phyloP scores from a whole-genome alignment of 2,113 vertebrate genomes.

The Rhinogobius similis region DNA sequence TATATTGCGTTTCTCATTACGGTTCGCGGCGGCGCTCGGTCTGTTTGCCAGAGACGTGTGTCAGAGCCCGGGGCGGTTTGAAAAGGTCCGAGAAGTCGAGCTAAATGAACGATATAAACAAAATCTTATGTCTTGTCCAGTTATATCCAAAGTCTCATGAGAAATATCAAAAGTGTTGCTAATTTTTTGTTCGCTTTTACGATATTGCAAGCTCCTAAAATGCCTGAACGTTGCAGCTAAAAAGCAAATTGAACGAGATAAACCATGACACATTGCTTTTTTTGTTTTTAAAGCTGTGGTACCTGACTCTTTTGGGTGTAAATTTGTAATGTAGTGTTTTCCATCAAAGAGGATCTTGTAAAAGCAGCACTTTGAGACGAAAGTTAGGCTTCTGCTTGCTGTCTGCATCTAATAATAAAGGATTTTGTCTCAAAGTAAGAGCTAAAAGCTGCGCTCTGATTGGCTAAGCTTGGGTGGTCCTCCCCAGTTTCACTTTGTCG shows the following conservation, averaged over 20 bases:
- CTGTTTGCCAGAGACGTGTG: constrained; percentile 45
- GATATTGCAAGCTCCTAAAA: not conserved
- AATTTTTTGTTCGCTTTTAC: not conserved
- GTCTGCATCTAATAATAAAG: too few relatives aligned
- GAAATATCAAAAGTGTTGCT: not conserved
- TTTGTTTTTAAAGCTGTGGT: too few relatives aligned
- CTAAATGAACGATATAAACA: not conserved
- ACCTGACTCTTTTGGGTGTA: too few relatives aligned
- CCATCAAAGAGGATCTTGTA: too few relatives aligned
- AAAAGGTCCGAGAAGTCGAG: not conserved
- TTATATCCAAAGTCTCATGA: not conserved
- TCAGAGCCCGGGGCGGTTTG: constrained; percentile 42
- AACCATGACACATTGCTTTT: too few relatives aligned
- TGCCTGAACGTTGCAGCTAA: not conserved
- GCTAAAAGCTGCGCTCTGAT: too few relatives aligned
- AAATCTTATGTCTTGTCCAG: not conserved
- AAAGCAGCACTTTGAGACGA: too few relatives aligned
- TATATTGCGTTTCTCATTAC: constrained; percentile 61
- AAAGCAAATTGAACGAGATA: not conserved
- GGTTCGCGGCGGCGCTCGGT: constrained; percentile 20
- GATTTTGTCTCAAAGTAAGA: too few relatives aligned
- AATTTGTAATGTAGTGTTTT: too few relatives aligned
- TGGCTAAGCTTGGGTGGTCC: too few relatives aligned
- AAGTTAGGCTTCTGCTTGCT: too few relatives aligned
- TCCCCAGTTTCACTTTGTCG: too few relatives aligned